phyloP scores from a whole-genome alignment of 2,888 invertebrate species.

The Odontomyia ornata region DNA sequence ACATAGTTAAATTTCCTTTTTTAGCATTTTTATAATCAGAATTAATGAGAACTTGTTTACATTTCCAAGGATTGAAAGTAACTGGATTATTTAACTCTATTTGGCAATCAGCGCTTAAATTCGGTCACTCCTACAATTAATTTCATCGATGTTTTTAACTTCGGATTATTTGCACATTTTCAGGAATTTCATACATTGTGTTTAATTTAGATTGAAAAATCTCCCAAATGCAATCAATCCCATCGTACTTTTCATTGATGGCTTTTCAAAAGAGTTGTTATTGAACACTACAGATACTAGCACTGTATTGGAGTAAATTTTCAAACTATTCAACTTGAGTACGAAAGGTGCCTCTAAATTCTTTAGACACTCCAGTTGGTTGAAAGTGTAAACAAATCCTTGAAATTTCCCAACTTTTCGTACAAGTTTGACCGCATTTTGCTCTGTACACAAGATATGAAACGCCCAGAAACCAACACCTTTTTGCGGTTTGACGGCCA shows the following conservation, averaged over 20 bases:
- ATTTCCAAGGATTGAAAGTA: neutral
- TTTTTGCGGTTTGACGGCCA: too few species aligned
- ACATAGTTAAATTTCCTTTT: neutral
- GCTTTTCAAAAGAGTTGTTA: constrained; percentile 48
- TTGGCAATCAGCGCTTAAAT: constrained; percentile 7
- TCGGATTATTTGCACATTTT: constrained; percentile 52
- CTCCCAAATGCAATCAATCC: constrained; percentile 59
- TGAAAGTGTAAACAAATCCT: constrained; percentile 57
- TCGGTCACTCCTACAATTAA: constrained; percentile 49
- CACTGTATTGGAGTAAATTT: constrained; percentile 56
- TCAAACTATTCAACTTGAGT: constrained; percentile 60
- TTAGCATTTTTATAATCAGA: constrained; percentile 46
- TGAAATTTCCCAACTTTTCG: constrained; percentile 61
- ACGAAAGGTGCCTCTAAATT: constrained; percentile 60
- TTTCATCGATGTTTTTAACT: constrained; percentile 53
- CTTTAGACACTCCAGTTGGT: constrained; percentile 57
- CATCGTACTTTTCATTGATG: constrained; percentile 1
- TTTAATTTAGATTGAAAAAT: constrained; percentile 54
- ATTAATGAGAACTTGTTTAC: constrained; percentile 26
- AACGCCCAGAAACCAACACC: too few species aligned
- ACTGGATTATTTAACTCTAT: neutral
- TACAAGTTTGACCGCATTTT: constrained; percentile 56
- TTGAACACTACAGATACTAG: constrained; percentile 57
- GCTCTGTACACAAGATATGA: too few species aligned
- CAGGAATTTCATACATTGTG: constrained; percentile 53